Evolutionary conservation across 2,888 invertebrate species (phyloP).

Genomic region (Xanthorhoe spadicearia): DNA sequence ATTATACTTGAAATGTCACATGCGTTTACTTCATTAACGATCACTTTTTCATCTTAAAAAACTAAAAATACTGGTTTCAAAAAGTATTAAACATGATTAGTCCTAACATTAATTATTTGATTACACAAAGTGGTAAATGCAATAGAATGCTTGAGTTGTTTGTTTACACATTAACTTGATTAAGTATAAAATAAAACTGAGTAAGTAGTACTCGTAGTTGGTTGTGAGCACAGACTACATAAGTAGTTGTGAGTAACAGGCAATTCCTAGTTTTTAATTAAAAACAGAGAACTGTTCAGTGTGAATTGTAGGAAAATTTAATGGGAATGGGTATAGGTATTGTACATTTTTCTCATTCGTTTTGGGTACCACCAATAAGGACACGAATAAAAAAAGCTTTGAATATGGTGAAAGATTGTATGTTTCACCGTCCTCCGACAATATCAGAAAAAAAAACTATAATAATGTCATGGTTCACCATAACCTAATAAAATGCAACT

Average conservation of each 20-base stretch:
- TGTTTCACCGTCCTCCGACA: slow-evolving; percentile 3
- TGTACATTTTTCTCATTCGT: background rate
- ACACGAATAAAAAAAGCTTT: background rate
- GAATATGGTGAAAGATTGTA: slow-evolving; percentile 11
- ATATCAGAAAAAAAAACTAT: background rate
- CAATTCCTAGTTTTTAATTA: background rate
- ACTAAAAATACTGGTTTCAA: slow-evolving; percentile 1
- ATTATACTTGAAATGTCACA: background rate
- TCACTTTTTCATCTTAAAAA: background rate
- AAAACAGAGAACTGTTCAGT: no score
- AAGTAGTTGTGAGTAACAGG: background rate
- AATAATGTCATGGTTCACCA: no score
- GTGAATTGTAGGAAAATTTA: no score
- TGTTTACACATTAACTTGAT: background rate
- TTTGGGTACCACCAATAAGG: background rate
- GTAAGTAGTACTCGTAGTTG: no score
- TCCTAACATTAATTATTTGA: no score
- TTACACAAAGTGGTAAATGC: slow-evolving; percentile 13
- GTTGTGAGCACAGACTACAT: no score
- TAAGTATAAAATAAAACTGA: background rate
- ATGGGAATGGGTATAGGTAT: background rate
- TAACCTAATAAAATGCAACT: background rate
- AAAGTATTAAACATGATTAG: background rate
- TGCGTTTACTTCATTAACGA: no score
- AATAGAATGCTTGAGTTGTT: background rate